A percentile compares a stretch with the other conserved stretches of the same genome.
These are phyloP conservation scores for Lymantria monacha DNA, from an alignment of 2,888 invertebrate genomes.

Conservation along the genomic window DNA sequence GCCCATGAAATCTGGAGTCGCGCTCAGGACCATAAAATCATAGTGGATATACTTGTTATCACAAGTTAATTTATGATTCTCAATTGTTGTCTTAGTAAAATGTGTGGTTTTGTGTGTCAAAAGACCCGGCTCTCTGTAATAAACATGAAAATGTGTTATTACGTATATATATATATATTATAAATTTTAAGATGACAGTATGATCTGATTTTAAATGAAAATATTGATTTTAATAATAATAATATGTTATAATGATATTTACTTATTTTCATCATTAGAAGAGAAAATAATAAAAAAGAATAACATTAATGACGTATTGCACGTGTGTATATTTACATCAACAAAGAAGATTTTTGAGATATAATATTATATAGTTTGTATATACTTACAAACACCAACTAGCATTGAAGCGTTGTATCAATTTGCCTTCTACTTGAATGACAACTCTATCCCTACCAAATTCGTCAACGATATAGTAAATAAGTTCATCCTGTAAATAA, in stretches of 20 bases:
- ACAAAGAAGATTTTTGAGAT: no score
- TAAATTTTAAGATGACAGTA: not conserved
- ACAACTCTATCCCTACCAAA: conserved; percentile 9
- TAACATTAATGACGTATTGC: no score
- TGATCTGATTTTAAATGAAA: no score
- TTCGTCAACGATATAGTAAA: conserved; percentile 21
- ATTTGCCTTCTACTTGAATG: conserved; percentile 13
- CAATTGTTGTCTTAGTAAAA: conserved; percentile 5
- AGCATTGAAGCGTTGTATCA: conserved; percentile 13
- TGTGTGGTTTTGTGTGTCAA: conserved; percentile 6
- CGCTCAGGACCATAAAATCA: conserved; percentile 27
- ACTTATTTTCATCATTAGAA: no score
- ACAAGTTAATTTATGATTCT: conserved; percentile 19
- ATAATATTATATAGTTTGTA: not conserved
- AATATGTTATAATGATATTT: no score
- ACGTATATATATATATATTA: not conserved
- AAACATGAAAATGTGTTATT: no score
- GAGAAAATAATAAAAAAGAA: no score
- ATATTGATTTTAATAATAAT: no score
- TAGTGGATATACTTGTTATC: conserved; percentile 13
- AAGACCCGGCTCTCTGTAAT: conserved; percentile 18
- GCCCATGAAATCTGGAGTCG: not conserved
- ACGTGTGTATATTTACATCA: no score
- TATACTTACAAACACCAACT: conserved; percentile 20
- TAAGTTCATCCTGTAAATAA: conserved; percentile 12